These are phyloP conservation scores for Melanostoma scalare DNA, from an alignment of 2,888 invertebrate species.

Conservation along the genomic window DNA sequence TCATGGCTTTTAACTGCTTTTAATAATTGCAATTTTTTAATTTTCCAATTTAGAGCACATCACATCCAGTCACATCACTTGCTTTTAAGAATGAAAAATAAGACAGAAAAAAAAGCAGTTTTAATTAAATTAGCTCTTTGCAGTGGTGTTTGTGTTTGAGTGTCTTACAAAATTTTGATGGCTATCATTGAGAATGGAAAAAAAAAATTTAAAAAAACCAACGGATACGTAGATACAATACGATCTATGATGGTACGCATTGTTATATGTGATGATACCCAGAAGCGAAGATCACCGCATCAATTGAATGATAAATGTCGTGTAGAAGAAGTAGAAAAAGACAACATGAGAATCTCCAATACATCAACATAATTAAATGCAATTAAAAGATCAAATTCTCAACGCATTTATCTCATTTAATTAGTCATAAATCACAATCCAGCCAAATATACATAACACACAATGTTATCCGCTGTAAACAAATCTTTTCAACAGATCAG, in stretches of 20 bases:
- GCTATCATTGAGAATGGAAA: constrained; percentile 44
- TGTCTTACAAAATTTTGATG: constrained; percentile 31
- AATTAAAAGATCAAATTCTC: constrained; percentile 70
- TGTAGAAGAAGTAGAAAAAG: neutral
- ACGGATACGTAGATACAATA: constrained; percentile 38
- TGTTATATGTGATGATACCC: constrained; percentile 44
- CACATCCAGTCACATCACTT: neutral
- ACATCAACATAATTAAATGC: constrained; percentile 63
- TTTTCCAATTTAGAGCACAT: constrained; percentile 59
- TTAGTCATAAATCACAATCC: constrained; percentile 62
- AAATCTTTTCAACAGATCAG: constrained; percentile 41
- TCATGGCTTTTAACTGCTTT: constrained; percentile 45
- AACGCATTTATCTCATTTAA: constrained; percentile 56
- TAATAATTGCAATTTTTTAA: constrained; percentile 63
- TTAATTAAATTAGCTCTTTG: constrained; percentile 67
- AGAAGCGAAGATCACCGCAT: constrained; percentile 45
- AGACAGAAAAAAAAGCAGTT: neutral
- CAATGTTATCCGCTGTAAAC: constrained; percentile 49
- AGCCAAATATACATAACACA: constrained; percentile 8
- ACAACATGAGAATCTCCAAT: constrained; percentile 13
- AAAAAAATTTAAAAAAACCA: constrained; percentile 14
- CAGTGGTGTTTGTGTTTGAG: constrained; percentile 26
- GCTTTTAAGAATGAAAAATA: constrained; percentile 1
- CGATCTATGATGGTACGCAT: constrained; percentile 55
- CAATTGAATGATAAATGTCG: constrained; percentile 59